Base-by-base conservation (phyloP, 2,888 invertebrate species). In the Drosophila algonquin region DNA sequence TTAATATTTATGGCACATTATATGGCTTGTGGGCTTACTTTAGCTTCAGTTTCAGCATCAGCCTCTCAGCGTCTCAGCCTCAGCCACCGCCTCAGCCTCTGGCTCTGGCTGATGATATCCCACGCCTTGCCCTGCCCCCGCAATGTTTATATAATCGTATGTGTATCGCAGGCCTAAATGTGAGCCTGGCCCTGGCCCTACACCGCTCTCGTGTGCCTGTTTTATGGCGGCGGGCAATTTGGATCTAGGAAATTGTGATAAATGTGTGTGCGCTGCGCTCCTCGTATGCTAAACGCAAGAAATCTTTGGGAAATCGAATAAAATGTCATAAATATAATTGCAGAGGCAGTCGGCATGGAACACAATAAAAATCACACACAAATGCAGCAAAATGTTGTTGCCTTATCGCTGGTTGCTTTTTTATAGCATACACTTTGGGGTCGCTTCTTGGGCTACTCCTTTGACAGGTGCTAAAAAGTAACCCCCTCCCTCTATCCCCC, bases 1-100 rank as follows among this genome's bases (percentile, higher is more conserved):
- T 85, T 89, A 85, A 89, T 85, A 85, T 85, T 85, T 85, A 85
- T 85, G 85, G 89, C 87, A 81, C 84, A 85, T 85, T 85, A 89
- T 84, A 87, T 87, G 81, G 87, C 84, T 87, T 86, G 83, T 80
- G 88, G 88, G 83, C 88, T 86, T 82, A 85, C 79, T 76, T 74
- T 69, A 61, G 74, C 59, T 45, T 47, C 65, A 18, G 44, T 51
- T 18, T 21, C 64, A 60, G 52, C 58, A 8, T 9, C 48, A 44
- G 46, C 44, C 21, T 21, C 21, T 21, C 48, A 44, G 46, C 44
- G 3, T 21, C 21, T 21, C 48, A 44, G 46, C 44, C 8, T 18
- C 35, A 16, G 62, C 44, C 18, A 1, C 21, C 3, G 14, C 32
- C 35, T 12, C 18, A 7, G 57, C 18, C 50, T 45, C 45, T 58